phyloP scores from a whole-genome alignment of 2,113 vertebrate genomes.

The Mungos mungo region DNA sequence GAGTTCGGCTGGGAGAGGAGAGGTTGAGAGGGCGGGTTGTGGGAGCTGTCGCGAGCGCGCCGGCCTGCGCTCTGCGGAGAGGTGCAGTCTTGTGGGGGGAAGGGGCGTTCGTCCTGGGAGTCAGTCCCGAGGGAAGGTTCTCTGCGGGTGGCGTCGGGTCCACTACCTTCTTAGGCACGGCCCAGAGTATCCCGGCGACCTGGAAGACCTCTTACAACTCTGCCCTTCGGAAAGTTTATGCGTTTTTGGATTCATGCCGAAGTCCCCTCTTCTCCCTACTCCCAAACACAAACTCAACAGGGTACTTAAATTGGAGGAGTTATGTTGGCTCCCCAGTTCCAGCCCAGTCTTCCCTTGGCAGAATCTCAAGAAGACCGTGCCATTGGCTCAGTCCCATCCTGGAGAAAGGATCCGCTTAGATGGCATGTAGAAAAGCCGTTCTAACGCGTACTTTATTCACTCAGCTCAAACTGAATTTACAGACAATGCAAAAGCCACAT shows the following conservation, averaged over 20 bases:
- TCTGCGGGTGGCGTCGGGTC: neutral
- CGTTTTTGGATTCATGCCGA: neutral
- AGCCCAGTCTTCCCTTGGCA: neutral
- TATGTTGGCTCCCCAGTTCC: neutral
- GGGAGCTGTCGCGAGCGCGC: neutral
- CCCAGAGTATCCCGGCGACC: neutral
- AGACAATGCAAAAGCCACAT: neutral
- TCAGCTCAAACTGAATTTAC: neutral
- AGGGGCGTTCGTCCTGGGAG: neutral
- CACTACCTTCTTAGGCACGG: conserved; percentile 30
- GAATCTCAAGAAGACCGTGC: neutral
- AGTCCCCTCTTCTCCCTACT: neutral
- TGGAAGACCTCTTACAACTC: neutral
- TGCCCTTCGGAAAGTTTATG: neutral
- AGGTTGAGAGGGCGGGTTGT: neutral
- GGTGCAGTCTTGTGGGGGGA: neutral
- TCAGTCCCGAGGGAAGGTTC: neutral
- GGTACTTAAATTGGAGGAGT: neutral
- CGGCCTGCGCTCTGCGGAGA: neutral
- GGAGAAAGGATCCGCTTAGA: neutral
- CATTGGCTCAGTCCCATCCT: neutral
- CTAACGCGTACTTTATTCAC: neutral
- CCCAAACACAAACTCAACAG: neutral
- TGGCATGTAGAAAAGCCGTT: neutral
- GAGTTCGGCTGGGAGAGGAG: neutral